A percentile compares a stretch with the other conserved stretches of the same genome.
Conservation (phyloP, 2,113 vertebrate genomes). For the Hemibates koningsi region DNA sequence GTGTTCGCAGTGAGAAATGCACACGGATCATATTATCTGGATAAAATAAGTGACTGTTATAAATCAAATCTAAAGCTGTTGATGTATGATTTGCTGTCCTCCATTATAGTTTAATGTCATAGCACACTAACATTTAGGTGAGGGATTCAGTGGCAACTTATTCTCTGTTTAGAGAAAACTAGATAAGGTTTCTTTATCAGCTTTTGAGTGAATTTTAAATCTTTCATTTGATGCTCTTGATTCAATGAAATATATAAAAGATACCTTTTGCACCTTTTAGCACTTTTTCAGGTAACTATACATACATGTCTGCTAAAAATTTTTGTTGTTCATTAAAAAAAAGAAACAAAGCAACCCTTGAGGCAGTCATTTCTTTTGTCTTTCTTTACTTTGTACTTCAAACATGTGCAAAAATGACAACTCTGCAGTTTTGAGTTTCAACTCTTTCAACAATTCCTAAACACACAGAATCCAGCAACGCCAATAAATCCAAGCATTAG, state of each 20-base stretch:
- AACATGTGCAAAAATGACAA: neutral
- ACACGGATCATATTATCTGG: neutral
- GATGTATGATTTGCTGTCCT: neutral
- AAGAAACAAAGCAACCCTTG: neutral
- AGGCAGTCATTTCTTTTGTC: neutral
- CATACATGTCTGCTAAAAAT: neutral
- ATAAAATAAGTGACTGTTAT: neutral
- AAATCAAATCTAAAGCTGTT: neutral
- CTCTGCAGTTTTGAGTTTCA: neutral
- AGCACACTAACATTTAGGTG: neutral
- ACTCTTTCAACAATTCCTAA: neutral
- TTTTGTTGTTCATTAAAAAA: neutral
- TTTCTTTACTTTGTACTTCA: neutral
- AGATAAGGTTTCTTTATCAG: neutral
- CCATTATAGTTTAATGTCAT: neutral
- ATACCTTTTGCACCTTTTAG: neutral
- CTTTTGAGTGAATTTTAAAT: neutral
- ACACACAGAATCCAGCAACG: neutral
- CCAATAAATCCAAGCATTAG: neutral
- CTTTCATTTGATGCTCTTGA: neutral
- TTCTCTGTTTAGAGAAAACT: neutral
- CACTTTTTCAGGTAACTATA: neutral
- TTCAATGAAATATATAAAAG: neutral
- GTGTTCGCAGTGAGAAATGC: neutral
- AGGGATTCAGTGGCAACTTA: neutral